Evolutionary conservation across 2,797 vertebrate genomes (phyloP).

Genomic region (Rhynchotus rufescens): DNA sequence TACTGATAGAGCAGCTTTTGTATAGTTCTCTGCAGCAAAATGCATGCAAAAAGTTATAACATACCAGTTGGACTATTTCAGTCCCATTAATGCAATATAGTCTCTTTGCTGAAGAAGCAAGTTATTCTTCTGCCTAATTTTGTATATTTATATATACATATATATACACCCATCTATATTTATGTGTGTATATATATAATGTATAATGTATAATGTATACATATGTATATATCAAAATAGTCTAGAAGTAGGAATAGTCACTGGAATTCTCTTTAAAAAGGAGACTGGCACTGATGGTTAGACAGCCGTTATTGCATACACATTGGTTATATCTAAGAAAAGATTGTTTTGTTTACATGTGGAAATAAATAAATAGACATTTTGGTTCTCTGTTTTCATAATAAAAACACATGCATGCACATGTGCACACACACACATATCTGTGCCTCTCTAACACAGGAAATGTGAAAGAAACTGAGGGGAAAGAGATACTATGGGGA

Average conservation of each 20-base stretch:
- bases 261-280: background rate
- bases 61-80: background rate
- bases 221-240: background rate
- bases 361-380: too few species aligned
- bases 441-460: too few species aligned
- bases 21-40: background rate
- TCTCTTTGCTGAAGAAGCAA: background rate
- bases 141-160: background rate
- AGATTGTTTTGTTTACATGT: too few species aligned
- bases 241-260: background rate
- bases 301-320: too few species aligned
- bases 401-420: too few species aligned
- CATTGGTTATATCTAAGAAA: too few species aligned
- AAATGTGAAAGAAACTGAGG: too few species aligned
- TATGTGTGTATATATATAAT: fast-evolving
- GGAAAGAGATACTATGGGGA: too few species aligned
- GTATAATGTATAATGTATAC: fast-evolving
- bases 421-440: too few species aligned
- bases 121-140: background rate
- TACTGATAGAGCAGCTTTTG: background rate
- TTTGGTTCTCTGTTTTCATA: too few species aligned
- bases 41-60: background rate
- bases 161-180: too few species aligned
- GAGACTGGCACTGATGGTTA: background rate
- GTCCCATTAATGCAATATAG: background rate